These are phyloP conservation scores for Clanis bilineata DNA, from an alignment of 2,888 invertebrate species.

Conservation along the genomic window DNA sequence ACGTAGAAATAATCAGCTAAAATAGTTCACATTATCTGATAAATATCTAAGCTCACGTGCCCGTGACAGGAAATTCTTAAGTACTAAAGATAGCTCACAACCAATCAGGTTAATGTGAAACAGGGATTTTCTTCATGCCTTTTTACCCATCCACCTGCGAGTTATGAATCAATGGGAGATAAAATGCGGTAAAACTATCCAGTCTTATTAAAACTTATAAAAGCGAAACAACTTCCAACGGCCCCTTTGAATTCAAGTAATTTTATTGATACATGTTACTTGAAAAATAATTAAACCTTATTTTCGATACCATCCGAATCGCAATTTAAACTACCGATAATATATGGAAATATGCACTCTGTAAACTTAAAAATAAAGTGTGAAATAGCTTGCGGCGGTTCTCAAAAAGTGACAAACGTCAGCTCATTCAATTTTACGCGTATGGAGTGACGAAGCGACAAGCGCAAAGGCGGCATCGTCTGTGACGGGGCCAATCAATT, in stretches of 20 bases:
- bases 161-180: neutral
- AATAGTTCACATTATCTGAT: too few species aligned
- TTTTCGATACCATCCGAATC: neutral
- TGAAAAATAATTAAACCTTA: conserved; percentile 9
- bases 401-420: conserved; percentile 10
- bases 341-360: neutral
- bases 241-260: neutral
- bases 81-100: neutral
- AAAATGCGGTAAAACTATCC: neutral
- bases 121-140: conserved; percentile 2
- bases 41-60: conserved; percentile 2
- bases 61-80: neutral
- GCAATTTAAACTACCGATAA: neutral
- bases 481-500: conserved; percentile 76
- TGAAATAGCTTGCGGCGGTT: conserved; percentile 18
- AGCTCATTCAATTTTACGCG: conserved; percentile 45
- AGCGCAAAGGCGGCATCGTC: conserved; percentile 65
- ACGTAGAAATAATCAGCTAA: too few species aligned
- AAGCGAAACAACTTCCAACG: neutral
- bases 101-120: conserved; percentile 1
- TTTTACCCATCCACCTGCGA: conserved; percentile 14
- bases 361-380: conserved; percentile 24
- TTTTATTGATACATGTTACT: neutral
- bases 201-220: conserved; percentile 1
- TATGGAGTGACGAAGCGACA: conserved; percentile 73